phyloP scores from a whole-genome alignment of 2,113 vertebrate species.

The Etia nguti region DNA sequence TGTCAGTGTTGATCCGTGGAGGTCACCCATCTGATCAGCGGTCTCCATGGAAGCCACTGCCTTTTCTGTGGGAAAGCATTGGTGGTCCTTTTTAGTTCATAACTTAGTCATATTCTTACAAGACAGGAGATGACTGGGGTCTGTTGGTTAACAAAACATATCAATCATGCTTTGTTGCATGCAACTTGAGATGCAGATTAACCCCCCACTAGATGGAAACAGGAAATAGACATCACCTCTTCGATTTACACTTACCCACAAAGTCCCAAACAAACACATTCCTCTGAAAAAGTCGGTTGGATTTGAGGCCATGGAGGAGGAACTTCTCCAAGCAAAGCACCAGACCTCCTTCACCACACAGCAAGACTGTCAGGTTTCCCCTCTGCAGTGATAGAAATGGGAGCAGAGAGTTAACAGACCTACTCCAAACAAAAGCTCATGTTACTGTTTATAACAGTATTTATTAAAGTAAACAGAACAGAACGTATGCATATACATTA shows the following conservation, averaged over 20 bases:
- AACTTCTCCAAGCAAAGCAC: constrained; percentile 90
- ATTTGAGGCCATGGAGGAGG: constrained; percentile 91
- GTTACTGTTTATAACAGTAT: neutral
- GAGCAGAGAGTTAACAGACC: neutral
- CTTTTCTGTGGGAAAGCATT: constrained; percentile 73
- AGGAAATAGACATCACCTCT: neutral
- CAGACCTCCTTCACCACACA: constrained; percentile 91
- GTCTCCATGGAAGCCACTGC: constrained; percentile 85
- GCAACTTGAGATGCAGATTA: neutral
- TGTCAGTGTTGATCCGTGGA: constrained; percentile 75
- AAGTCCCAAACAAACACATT: constrained; percentile 98
- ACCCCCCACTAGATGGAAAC: constrained; percentile 28
- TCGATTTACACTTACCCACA: constrained; percentile 77
- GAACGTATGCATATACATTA: neutral
- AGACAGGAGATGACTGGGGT: neutral
- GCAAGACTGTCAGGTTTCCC: constrained; percentile 86
- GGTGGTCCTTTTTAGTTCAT: neutral
- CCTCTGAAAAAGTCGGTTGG: constrained; percentile 90
- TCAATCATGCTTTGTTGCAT: neutral
- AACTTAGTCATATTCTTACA: neutral
- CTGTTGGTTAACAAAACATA: neutral
- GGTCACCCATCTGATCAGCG: constrained; percentile 83
- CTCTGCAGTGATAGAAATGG: constrained; percentile 70
- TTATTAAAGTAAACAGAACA: neutral
- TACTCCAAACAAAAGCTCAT: neutral